Conservation (phyloP, 2,113 vertebrate genomes). For the Oxygymnocypris stewartii region DNA sequence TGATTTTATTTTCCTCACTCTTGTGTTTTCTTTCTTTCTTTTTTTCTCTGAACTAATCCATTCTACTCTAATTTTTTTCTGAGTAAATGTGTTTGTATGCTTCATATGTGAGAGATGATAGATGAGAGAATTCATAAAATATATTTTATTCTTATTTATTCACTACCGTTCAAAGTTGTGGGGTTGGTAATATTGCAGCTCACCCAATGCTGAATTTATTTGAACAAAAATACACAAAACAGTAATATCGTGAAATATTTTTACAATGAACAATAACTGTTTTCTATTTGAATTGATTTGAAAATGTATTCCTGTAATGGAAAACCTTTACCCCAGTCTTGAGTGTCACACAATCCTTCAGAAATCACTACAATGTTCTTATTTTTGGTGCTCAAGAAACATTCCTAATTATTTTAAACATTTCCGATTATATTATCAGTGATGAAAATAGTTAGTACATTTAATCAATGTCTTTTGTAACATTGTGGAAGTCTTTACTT, state of each 20-base stretch:
- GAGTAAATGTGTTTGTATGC: constrained; percentile 62
- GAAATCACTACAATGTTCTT: background rate
- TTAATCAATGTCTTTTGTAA: background rate
- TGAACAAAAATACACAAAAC: background rate
- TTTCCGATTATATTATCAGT: background rate
- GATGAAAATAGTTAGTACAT: too few relatives aligned
- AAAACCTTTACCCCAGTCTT: background rate
- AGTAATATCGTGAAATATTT: background rate
- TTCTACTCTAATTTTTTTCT: constrained; percentile 58
- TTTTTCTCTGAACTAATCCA: background rate
- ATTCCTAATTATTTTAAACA: background rate
- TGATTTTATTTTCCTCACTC: constrained; percentile 61
- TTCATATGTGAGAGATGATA: constrained; percentile 55
- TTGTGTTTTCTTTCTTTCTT: constrained; percentile 13
- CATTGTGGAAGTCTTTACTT: background rate
- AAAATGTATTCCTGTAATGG: background rate
- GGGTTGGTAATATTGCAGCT: background rate
- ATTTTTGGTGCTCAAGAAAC: background rate
- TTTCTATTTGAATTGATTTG: background rate
- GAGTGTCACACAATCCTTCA: background rate
- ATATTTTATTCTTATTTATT: background rate
- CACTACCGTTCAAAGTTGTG: background rate
- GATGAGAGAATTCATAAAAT: background rate
- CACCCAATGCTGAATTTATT: background rate
- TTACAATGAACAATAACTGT: background rate